A percentile compares a stretch with the other conserved stretches of the same genome.
These are phyloP conservation scores for Myripristis jacobus DNA, from an alignment of 2,797 vertebrate species.

Conservation along the genomic window DNA sequence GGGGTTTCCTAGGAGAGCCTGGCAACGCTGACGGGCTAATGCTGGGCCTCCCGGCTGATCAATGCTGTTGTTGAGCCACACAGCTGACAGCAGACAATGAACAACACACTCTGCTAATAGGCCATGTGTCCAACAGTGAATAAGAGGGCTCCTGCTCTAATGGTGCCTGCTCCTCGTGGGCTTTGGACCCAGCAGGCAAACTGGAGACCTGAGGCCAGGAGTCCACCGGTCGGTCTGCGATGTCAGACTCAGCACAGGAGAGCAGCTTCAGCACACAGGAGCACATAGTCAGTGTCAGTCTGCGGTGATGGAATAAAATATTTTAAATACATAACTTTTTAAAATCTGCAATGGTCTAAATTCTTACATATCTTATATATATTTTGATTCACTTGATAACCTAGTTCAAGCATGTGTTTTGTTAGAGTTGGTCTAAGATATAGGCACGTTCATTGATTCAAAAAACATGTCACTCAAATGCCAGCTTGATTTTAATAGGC, in stretches of 20 bases:
- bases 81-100: slow-evolving; percentile 75
- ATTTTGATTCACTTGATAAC: too few relatives aligned
- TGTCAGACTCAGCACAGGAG: not conserved
- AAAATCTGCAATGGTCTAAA: too few relatives aligned
- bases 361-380: too few relatives aligned
- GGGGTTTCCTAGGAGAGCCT: slow-evolving; percentile 68
- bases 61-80: slow-evolving; percentile 66
- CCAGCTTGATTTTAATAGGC: slow-evolving; percentile 48
- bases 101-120: slow-evolving; percentile 75
- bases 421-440: not conserved
- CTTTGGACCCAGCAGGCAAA: slow-evolving; percentile 48
- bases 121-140: slow-evolving; percentile 64
- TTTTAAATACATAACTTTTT: not conserved
- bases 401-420: not conserved
- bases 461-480: slow-evolving; percentile 37
- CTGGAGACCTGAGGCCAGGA: slow-evolving; percentile 33
- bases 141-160: slow-evolving; percentile 48
- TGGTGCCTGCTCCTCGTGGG: slow-evolving; percentile 43
- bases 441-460: not conserved
- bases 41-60: slow-evolving; percentile 67
- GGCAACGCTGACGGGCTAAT: slow-evolving; percentile 58
- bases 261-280: not conserved
- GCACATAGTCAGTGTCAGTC: not conserved
- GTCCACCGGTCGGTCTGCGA: slow-evolving; percentile 24
- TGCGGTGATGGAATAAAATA: not conserved